phyloP scores from a whole-genome alignment of 2,797 vertebrate genomes.

The Anguilla marmorata region DNA sequence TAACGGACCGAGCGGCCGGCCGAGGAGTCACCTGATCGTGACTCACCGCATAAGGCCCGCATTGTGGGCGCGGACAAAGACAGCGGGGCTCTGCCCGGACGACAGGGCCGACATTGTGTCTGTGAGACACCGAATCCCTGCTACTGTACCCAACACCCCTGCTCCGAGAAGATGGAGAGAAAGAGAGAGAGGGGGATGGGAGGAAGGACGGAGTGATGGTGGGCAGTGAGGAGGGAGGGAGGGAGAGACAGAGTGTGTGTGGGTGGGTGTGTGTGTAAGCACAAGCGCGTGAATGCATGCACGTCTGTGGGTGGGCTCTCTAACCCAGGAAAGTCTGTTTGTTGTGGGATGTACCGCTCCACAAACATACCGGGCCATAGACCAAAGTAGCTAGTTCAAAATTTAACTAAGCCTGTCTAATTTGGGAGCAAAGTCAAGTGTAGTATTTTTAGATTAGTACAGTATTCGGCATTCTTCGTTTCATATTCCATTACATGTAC shows the following conservation, averaged over 20 bases:
- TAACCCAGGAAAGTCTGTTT: not conserved
- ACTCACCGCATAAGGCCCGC: slow-evolving; percentile 55
- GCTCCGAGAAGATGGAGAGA: slow-evolving; percentile 39
- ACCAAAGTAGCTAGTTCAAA: not conserved
- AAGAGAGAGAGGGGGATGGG: slow-evolving; percentile 40
- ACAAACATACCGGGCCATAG: not conserved
- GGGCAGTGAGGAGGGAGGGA: not conserved
- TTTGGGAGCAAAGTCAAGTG: not conserved
- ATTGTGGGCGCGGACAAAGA: slow-evolving; percentile 61
- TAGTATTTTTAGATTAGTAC: not conserved
- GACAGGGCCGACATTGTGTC: slow-evolving; percentile 56
- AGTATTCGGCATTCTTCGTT: not conserved
- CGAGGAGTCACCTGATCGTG: slow-evolving; percentile 58
- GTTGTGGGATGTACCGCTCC: not conserved
- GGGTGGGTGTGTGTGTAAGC: not conserved
- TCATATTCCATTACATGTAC: not conserved
- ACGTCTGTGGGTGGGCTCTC: not conserved
- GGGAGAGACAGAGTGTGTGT: not conserved
- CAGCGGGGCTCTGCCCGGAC: slow-evolving; percentile 52
- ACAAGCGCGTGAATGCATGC: too few species aligned
- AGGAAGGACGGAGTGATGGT: not conserved
- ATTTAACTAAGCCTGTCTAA: not conserved
- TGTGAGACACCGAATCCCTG: slow-evolving; percentile 58
- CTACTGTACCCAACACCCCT: slow-evolving; percentile 55
- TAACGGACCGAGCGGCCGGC: slow-evolving; percentile 5